Evolutionary conservation across 2,888 invertebrate species (phyloP), one percentile per base, ranked within the genome.

Genomic region (Drosophila formosana): DNA sequence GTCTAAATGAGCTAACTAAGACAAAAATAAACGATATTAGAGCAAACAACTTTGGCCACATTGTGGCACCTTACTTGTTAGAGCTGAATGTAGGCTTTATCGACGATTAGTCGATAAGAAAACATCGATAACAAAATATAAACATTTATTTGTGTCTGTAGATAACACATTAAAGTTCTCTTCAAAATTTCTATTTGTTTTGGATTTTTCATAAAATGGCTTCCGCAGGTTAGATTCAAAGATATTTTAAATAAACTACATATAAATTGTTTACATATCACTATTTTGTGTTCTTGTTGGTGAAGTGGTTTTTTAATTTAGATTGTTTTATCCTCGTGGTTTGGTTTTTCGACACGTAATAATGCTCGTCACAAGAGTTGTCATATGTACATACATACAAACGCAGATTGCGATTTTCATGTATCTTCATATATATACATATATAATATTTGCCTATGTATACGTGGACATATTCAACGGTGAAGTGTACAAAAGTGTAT

Each of bases 181-280:
- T 71, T 81, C 82, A 72, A 82, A 82, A 86, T 82, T 86, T 72
- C 62, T 79, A 86, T 82, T 85, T 75, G 77, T 80, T 80, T 79
- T 80, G 67, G 78, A 73, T 72, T 63, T 84, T 85, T 90, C 93
- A 93, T 93, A 95, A 95, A 94, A 95, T 95, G 95, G 95, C 95
- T 94, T 94, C 95, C 93, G 93, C 95, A 95, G 95, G 95, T 95
- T 94, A 94, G 95, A 95, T 92, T 91, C 90, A 90, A 89, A 66
- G 26, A 18, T 39, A 53, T 18, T 51, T 26, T 46, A 47, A 23
- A 49, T 61, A 18, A 30, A 13, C 28, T 37, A 18, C 37, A 11
- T 25, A n/a, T n/a, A 46, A 13, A n/a, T 13, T 9, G 1, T 45
- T n/a, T 43, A 25, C 26, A 49, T 11, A 23, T 23, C 5, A 28